Conservation (phyloP, 2,888 invertebrate species). For the Noctua comes region DNA sequence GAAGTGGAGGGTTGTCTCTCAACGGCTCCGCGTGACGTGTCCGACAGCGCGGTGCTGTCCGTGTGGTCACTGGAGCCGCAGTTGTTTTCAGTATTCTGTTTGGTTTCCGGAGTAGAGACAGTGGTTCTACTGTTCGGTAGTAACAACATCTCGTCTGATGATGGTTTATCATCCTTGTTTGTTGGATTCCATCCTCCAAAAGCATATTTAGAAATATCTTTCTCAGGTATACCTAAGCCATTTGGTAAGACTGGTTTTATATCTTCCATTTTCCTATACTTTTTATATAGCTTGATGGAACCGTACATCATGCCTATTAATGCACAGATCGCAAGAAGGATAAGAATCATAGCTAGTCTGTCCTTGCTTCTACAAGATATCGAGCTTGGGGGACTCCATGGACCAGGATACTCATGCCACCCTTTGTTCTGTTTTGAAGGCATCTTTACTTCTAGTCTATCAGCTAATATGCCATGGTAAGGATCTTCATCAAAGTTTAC, state of each 20-base stretch:
- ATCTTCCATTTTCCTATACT: conserved; percentile 92
- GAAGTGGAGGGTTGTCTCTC: conserved; percentile 85
- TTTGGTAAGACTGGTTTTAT: conserved; percentile 92
- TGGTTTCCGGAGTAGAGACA: conserved; percentile 79
- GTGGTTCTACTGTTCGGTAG: conserved; percentile 82
- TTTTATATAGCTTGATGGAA: conserved; percentile 89
- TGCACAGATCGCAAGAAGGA: conserved; percentile 79
- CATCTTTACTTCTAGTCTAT: conserved; percentile 72
- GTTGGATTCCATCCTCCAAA: conserved; percentile 84
- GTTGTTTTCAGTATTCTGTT: conserved; percentile 81
- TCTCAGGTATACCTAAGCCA: conserved; percentile 89
- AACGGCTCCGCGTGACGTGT: conserved; percentile 79
- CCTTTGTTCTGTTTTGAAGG: conserved; percentile 65
- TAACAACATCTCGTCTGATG: conserved; percentile 86
- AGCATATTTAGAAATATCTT: conserved; percentile 84
- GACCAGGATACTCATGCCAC: conserved; percentile 75
- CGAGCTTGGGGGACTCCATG: conserved; percentile 83
- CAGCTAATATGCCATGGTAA: conserved; percentile 78
- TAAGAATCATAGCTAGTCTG: conserved; percentile 79
- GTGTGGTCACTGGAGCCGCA: conserved; percentile 86
- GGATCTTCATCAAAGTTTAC: conserved; percentile 83
- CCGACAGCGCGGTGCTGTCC: conserved; percentile 87
- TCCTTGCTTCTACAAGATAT: conserved; percentile 80
- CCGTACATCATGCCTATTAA: conserved; percentile 79
- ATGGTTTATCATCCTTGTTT: conserved; percentile 85